Evolutionary conservation across 2,888 invertebrate genomes (phyloP).

Genomic region (Lepidocyrtoides sp.): DNA sequence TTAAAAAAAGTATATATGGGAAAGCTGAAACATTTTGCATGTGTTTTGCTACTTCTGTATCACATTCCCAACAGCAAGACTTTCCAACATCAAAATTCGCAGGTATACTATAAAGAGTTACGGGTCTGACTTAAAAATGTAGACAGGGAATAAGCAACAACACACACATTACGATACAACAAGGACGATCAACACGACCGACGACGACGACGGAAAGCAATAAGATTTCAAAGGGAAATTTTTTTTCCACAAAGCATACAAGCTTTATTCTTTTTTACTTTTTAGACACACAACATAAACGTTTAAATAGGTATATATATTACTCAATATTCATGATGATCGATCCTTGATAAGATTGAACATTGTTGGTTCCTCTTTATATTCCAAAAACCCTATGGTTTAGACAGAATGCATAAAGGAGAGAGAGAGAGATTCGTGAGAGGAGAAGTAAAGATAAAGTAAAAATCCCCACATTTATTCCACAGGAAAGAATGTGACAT

Average conservation of each 20-base stretch:
- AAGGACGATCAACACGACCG: constrained; percentile 33
- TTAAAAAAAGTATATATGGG: constrained; percentile 7
- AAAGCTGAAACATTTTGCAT: constrained; percentile 42
- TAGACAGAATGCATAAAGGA: background rate
- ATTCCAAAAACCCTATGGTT: background rate
- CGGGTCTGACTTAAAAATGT: background rate
- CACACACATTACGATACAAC: background rate
- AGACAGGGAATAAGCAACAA: constrained; percentile 1
- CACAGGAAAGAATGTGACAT: background rate
- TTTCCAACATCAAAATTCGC: constrained; percentile 8
- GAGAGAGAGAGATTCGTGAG: background rate
- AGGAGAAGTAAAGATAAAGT: too few relatives aligned
- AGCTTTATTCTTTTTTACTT: background rate
- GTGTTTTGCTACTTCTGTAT: background rate
- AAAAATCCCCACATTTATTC: background rate
- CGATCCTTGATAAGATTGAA: constrained; percentile 25
- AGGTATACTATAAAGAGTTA: constrained; percentile 4
- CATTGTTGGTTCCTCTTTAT: background rate
- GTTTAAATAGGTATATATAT: constrained; percentile 36
- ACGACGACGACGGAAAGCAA: background rate
- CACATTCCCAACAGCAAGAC: background rate
- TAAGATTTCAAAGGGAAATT: background rate
- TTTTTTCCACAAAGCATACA: background rate
- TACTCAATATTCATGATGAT: constrained; percentile 46
- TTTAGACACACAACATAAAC: background rate